phyloP scores from a whole-genome alignment of 2,797 vertebrate genomes.

The Sparidentex hasta region DNA sequence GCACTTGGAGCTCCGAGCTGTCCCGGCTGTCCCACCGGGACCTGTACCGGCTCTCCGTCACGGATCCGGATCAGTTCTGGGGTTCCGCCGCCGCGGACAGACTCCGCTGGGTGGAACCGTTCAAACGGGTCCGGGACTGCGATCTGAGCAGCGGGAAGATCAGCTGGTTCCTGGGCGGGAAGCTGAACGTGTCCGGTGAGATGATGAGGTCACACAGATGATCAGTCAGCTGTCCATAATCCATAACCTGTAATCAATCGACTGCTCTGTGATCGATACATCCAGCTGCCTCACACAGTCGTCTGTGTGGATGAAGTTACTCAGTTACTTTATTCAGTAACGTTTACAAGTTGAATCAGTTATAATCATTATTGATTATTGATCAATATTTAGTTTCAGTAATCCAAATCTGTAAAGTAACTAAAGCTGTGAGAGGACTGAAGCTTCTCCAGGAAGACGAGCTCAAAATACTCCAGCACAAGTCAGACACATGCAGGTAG shows the following conservation, averaged over 20 bases:
- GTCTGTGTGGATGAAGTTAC: too few relatives aligned
- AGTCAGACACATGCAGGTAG: too few relatives aligned
- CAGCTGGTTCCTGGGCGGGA: conserved; percentile 92
- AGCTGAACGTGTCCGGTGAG: conserved; percentile 93
- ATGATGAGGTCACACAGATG: background rate
- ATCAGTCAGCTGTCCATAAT: background rate
- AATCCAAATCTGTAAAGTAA: too few relatives aligned
- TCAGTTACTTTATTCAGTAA: too few relatives aligned
- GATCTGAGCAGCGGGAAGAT: conserved; percentile 80
- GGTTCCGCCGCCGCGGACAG: conserved; percentile 82
- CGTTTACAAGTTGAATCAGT: too few relatives aligned
- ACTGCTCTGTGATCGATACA: background rate
- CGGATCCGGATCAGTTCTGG: conserved; percentile 90
- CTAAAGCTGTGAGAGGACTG: too few relatives aligned
- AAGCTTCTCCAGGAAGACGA: too few relatives aligned
- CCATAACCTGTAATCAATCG: background rate
- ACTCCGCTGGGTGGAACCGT: conserved; percentile 87
- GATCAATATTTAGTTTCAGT: too few relatives aligned
- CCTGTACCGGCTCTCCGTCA: conserved; percentile 79
- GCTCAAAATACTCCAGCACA: too few relatives aligned
- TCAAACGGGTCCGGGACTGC: conserved; percentile 85
- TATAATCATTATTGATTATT: too few relatives aligned
- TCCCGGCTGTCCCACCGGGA: conserved; percentile 73
- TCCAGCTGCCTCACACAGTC: background rate
- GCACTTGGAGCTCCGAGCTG: conserved; percentile 58